Base-by-base conservation (phyloP, 2,888 invertebrate genomes). In the Thumatha senex region DNA sequence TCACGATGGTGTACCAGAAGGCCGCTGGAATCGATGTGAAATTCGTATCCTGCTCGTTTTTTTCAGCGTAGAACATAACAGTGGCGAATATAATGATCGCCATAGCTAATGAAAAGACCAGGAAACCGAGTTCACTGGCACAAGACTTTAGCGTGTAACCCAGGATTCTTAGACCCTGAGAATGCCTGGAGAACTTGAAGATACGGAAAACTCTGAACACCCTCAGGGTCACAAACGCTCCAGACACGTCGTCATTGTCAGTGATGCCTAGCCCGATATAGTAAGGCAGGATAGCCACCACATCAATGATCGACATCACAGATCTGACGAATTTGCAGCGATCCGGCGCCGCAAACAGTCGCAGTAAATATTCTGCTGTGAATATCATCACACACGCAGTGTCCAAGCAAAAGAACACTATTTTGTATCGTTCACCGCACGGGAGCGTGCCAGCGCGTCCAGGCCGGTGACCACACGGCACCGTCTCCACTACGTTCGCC, bases 301-400 rank as follows among this genome's bases (percentile, higher is more conserved):
- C 99, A 92, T 99, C 99, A 73, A 99, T 99, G 79, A 99, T 96
- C 76, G 98, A 98, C 99, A 99, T 99, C 55, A 99, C 99, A 69
- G 98, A 98, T 57, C 99, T 95, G 74, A 98, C 97, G 86, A 99
- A 99, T 91, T 98, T 98, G 92, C 98, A 98, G 58, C 99, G 94
- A 89, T 98, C 98, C 24, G 99, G 99, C n/a, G 99, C 99, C 10
- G 99, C 99, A 89, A 98, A 99, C 73, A 99, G 93, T 80, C 97
- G 94, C 63, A 99, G 93, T 70, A 99, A 92, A 86, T 99, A 99
- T 88, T 99, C 99, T 40, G 98, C 98, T 13, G 99, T 99, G 93
- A 99, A 99, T 67, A 99, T 99, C 98, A 99, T 99, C 70, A 99
- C 99, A 91, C 99, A 99, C 59, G 99, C 99, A 15, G 99, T 99